A percentile compares a stretch with the other conserved stretches of the same genome.
phyloP scores from a whole-genome alignment of 2,113 vertebrate species.

The Sula dactylatra region DNA sequence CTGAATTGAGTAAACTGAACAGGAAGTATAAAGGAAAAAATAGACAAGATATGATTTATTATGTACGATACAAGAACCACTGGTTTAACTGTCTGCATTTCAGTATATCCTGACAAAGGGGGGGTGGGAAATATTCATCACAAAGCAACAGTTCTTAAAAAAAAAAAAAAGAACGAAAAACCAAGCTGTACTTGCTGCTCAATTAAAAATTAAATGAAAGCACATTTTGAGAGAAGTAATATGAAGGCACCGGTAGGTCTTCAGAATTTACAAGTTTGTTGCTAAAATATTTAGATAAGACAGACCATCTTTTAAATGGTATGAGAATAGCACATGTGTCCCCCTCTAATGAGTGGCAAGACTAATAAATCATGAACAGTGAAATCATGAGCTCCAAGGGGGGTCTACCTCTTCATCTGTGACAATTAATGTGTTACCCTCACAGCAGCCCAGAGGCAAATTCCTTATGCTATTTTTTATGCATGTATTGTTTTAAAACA shows the following conservation, averaged over 20 bases:
- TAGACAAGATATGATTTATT: constrained; percentile 59
- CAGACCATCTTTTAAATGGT: neutral
- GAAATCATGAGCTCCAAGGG: constrained; percentile 30
- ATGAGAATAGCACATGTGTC: neutral
- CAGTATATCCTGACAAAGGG: constrained; percentile 1
- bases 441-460: constrained; percentile 44
- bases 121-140: neutral
- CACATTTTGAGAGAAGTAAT: neutral
- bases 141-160: neutral
- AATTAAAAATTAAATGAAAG: neutral
- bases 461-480: constrained; percentile 53
- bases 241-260: neutral
- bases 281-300: neutral
- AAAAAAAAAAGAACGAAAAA: neutral
- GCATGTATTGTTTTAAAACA: constrained; percentile 55
- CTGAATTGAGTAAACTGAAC: constrained; percentile 43
- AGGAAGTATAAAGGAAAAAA: constrained; percentile 42
- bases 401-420: constrained; percentile 49
- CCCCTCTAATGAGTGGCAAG: constrained; percentile 10
- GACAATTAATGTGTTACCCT: constrained; percentile 48
- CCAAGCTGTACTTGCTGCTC: neutral
- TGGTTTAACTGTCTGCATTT: constrained; percentile 59
- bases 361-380: constrained; percentile 42
- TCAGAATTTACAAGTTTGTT: neutral
- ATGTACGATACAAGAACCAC: constrained; percentile 8